Conservation (phyloP, 2,797 vertebrate species). For the Sylvilagus floridanus region DNA sequence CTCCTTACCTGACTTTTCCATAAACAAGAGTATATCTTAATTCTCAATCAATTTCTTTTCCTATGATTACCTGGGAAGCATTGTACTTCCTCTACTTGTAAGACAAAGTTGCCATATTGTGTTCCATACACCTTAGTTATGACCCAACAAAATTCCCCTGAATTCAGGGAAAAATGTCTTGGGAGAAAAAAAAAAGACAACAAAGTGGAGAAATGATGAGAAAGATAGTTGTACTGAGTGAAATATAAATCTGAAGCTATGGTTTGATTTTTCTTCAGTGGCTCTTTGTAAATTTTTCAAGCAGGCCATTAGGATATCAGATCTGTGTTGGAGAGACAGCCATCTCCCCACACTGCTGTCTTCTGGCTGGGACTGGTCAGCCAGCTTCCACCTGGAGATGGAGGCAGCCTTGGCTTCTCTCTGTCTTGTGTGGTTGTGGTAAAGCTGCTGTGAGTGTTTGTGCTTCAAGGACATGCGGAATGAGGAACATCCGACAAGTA, state of each 20-base stretch:
- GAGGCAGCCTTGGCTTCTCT: not conserved
- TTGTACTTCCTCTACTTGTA: not conserved
- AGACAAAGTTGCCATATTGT: not conserved
- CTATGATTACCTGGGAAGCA: not conserved
- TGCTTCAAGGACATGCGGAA: not conserved
- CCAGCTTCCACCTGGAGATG: not conserved
- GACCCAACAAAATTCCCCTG: not conserved
- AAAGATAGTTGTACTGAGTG: not conserved
- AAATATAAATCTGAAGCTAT: not conserved
- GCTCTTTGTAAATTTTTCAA: not conserved
- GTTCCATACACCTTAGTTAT: not conserved
- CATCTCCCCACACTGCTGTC: not conserved
- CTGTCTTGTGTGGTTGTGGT: no score
- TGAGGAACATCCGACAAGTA: not conserved
- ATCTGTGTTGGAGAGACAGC: not conserved
- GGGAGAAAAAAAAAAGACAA: not conserved
- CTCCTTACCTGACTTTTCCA: not conserved
- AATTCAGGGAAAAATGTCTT: not conserved
- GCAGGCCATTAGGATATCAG: not conserved
- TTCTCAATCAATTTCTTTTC: conserved; percentile 15
- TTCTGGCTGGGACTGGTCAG: not conserved
- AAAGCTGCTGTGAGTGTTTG: not conserved
- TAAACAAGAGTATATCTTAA: not conserved
- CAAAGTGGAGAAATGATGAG: not conserved
- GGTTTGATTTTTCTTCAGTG: not conserved